Conservation (phyloP, 2,888 invertebrate species). For the Leptinotarsa tumamoca region DNA sequence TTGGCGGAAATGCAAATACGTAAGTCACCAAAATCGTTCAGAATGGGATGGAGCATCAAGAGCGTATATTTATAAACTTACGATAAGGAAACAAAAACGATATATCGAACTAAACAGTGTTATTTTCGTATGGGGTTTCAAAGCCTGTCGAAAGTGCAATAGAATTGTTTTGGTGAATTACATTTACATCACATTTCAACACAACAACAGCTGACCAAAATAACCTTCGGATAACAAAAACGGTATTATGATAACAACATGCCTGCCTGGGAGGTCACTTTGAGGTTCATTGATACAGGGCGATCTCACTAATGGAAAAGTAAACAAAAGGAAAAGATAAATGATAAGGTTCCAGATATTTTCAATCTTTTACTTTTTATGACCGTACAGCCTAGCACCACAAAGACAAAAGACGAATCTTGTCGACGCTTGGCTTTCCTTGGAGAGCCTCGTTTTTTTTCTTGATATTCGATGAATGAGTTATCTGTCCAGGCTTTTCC, state of each 20-base stretch:
- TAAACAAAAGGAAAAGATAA: too few relatives aligned
- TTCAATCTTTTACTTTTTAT: too few relatives aligned
- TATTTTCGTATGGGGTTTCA: background rate
- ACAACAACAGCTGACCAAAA: constrained; percentile 28
- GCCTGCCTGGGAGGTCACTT: constrained; percentile 22
- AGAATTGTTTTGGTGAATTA: background rate
- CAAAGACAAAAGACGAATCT: too few relatives aligned
- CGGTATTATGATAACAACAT: constrained; percentile 17
- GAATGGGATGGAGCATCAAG: background rate
- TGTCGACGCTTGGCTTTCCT: too few relatives aligned
- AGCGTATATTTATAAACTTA: constrained; percentile 3
- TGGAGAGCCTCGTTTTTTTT: too few relatives aligned
- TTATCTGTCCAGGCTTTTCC: too few relatives aligned
- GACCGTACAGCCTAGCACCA: too few relatives aligned
- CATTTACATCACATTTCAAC: constrained; percentile 12
- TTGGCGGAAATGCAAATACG: constrained; percentile 8
- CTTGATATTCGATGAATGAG: too few relatives aligned
- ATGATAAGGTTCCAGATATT: too few relatives aligned
- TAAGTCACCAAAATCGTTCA: constrained; percentile 5
- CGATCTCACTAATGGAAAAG: background rate
- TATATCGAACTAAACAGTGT: background rate
- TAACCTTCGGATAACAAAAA: constrained; percentile 30
- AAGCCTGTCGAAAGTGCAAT: background rate
- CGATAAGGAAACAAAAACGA: constrained; percentile 22
- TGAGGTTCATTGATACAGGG: constrained; percentile 17